These are phyloP conservation scores for Tapirus indicus DNA, from an alignment of 2,797 vertebrate species.

Conservation along the genomic window DNA sequence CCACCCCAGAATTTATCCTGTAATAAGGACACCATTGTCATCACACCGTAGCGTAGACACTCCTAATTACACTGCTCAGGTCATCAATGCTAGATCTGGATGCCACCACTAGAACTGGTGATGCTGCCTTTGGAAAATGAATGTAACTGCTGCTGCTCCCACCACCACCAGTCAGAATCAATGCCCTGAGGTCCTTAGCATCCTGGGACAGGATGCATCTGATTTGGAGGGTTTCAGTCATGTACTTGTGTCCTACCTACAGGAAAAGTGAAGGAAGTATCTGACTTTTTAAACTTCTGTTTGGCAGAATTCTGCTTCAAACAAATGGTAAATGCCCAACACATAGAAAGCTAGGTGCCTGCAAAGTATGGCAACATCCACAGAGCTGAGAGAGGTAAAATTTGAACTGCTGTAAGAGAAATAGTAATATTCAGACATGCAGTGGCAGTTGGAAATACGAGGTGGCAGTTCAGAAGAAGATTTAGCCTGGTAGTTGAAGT, in stretches of 20 bases:
- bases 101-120: background rate
- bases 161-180: no score
- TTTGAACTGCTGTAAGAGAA: background rate
- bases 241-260: background rate
- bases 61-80: rapidly evolving
- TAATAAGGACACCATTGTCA: background rate
- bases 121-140: background rate
- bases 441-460: background rate
- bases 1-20: background rate
- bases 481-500: background rate
- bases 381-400: background rate
- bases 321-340: background rate
- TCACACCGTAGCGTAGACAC: no score
- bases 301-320: background rate
- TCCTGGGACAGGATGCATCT: background rate
- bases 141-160: background rate
- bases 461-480: background rate
- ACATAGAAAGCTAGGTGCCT: background rate
- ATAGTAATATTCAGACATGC: background rate
- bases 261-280: background rate
- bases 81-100: background rate
- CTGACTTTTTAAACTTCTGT: background rate
- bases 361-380: background rate
- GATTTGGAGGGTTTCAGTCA: background rate
- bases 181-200: background rate